Percentiles rank a stretch among this genome's conserved stretches.
Evolutionary conservation across 2,888 invertebrate species (phyloP).

Genomic region (Sylvicola fuscatus): DNA sequence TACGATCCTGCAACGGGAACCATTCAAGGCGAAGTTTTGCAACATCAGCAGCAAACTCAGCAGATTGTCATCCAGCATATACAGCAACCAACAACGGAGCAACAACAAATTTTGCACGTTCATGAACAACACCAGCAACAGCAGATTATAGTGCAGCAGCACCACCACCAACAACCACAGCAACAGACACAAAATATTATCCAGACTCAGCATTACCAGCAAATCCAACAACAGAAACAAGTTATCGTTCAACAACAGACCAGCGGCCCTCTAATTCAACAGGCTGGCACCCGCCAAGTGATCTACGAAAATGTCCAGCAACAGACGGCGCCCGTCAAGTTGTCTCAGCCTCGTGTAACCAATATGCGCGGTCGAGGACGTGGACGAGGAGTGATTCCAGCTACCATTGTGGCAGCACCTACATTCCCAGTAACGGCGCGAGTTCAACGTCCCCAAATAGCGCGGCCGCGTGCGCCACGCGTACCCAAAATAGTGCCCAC

Average conservation of each 20-base stretch:
- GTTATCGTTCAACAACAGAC: neutral
- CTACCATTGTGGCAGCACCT: too few species aligned
- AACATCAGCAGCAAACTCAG: slow-evolving; percentile 3
- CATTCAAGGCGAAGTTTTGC: neutral
- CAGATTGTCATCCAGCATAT: slow-evolving; percentile 8
- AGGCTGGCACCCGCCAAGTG: too few species aligned
- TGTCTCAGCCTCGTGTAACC: too few species aligned
- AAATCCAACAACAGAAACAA: slow-evolving; percentile 11
- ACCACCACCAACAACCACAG: slow-evolving; percentile 3
- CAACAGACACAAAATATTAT: slow-evolving; percentile 15
- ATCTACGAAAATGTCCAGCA: too few species aligned
- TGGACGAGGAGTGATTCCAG: too few species aligned
- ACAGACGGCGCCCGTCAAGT: too few species aligned
- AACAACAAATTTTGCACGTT: slow-evolving; percentile 6
- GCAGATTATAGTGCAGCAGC: slow-evolving; percentile 6
- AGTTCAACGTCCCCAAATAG: neutral
- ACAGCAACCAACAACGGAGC: slow-evolving; percentile 5
- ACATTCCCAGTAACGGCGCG: too few species aligned
- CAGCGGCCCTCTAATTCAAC: neutral
- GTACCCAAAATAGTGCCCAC: slow-evolving; percentile 25
- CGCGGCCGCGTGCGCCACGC: slow-evolving; percentile 1
- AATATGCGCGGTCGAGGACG: too few species aligned
- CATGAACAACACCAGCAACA: slow-evolving; percentile 8
- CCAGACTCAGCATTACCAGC: slow-evolving; percentile 17
- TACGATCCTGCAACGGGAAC: too few species aligned